Conservation (phyloP, 2,888 invertebrate species). For the Pseudococcus jackbeardsleyi region DNA sequence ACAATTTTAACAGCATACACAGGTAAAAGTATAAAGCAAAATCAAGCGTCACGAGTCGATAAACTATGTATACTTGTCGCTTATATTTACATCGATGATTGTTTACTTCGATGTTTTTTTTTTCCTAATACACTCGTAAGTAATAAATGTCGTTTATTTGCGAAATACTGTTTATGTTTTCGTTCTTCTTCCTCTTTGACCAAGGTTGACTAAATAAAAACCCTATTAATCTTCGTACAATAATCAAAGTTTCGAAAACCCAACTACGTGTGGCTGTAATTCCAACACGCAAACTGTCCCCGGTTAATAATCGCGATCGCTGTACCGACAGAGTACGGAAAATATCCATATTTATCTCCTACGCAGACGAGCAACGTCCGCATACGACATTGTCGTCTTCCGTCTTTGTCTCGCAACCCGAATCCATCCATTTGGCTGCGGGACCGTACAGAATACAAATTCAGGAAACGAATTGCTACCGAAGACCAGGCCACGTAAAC, state of each 20-base stretch:
- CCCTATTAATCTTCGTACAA: constrained; percentile 19
- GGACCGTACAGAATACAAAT: background rate
- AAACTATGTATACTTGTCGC: background rate
- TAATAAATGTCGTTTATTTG: background rate
- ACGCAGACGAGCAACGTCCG: background rate
- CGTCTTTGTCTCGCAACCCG: background rate
- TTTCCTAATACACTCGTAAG: background rate
- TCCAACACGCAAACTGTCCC: background rate
- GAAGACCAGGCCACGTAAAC: background rate
- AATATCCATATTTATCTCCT: background rate
- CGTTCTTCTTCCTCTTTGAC: background rate
- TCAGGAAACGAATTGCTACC: background rate
- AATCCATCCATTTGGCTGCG: background rate
- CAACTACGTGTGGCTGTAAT: background rate
- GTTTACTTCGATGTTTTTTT: background rate
- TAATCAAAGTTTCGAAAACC: background rate
- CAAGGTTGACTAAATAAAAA: constrained; percentile 10
- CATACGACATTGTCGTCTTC: background rate
- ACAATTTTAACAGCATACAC: background rate
- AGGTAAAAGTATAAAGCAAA: background rate
- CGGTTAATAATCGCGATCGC: background rate
- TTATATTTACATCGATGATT: background rate
- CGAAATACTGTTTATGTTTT: background rate
- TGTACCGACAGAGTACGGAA: background rate
- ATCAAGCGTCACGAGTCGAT: constrained; percentile 6